Evolutionary conservation across 1,140 invertebrate species (phyloP), one percentile per base, ranked within the genome.

Genomic region (Chironomus striatipennis): DNA sequence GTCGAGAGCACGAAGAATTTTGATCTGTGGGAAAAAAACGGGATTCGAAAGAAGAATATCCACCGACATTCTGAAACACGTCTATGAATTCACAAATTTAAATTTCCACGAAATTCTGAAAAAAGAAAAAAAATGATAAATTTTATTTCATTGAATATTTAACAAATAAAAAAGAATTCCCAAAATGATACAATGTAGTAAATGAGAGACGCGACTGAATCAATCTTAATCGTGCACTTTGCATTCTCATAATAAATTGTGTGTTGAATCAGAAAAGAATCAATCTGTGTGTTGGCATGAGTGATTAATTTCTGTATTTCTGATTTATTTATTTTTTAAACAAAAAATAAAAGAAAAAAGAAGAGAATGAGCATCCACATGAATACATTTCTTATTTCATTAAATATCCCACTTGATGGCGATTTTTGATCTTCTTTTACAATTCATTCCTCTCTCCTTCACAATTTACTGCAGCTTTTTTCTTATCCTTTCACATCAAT

Each of bases 401-500:
- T 34, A 34, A 34, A 34, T 34, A 34, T 34, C 24, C 24, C 24
- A 34, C 24, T 34, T 34, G 24, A 34, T 34, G 12, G 47, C 47
- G 47, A 12, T n/a, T 57, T 15, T 12, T n/a, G 8, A 15, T n/a
- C 15, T 1, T 47, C n/a, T 57, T 57, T n/a, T 57, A 57, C 12
- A 15, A n/a, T 12, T 15, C 9, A 5, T 57, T 57, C 5, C n/a
- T 57, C 12, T 57, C 9, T 10, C 47, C n/a, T 4, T 57, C n/a
- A 15, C 47, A 34, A 34, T 34, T 34, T 57, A n/a, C 47, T 57
- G 47, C 47, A 57, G 47, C n/a, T 57, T 15, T 57, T 57, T 57
- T 57, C 47, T 57, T 57, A 57, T 57, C 47, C 47, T n/a, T 57
- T 57, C 47, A n/a, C n/a, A n/a, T 57, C 47, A 57, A 57, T 57